Evolutionary conservation across 2,888 invertebrate genomes (phyloP).

Genomic region (Acrocyrtus sp.): DNA sequence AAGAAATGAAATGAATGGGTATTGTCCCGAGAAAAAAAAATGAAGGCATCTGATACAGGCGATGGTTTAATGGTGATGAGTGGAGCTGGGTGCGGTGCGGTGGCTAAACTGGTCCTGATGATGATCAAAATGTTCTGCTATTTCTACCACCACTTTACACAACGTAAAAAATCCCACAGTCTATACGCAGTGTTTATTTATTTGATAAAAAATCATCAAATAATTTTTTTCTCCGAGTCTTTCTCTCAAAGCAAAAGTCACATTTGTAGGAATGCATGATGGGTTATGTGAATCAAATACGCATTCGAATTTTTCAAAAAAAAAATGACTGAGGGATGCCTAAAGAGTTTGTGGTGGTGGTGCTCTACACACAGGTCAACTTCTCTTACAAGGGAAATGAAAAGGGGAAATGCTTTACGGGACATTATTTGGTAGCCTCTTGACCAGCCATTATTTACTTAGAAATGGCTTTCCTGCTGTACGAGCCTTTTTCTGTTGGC

Average conservation of each 20-base stretch:
- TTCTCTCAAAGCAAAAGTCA: not conserved
- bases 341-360: too few relatives aligned
- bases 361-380: too few relatives aligned
- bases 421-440: too few relatives aligned
- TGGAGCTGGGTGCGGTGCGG: conserved; percentile 54
- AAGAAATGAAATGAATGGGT: conserved; percentile 47
- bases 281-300: too few relatives aligned
- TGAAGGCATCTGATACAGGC: conserved; percentile 47
- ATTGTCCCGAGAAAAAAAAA: conserved; percentile 20
- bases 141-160: conserved; percentile 12
- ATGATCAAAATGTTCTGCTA: conserved; percentile 38
- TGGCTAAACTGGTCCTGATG: conserved; percentile 54
- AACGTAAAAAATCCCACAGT: not conserved
- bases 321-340: too few relatives aligned
- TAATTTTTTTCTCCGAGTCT: not conserved
- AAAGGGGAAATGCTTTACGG: too few relatives aligned
- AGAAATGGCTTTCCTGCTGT: too few relatives aligned
- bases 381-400: too few relatives aligned
- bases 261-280: too few relatives aligned
- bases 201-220: not conserved
- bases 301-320: too few relatives aligned
- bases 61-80: conserved; percentile 56
- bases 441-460: too few relatives aligned
- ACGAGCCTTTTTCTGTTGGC: too few relatives aligned
- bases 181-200: not conserved